phyloP scores from a whole-genome alignment of 2,113 vertebrate species.

The Calonectris borealis region DNA sequence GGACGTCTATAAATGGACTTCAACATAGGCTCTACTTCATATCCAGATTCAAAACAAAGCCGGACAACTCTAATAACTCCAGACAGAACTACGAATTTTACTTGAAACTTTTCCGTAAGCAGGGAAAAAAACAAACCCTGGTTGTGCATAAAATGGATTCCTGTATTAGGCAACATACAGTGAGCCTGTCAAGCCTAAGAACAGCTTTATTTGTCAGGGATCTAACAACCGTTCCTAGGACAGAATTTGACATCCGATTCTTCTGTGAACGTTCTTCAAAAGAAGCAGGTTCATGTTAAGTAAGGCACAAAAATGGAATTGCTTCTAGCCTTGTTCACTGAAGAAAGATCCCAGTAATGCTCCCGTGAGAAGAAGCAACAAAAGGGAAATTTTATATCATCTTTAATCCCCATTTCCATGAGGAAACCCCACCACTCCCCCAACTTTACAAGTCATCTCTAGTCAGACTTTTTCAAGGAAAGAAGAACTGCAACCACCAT shows the following conservation, averaged over 20 bases:
- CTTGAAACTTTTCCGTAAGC: neutral
- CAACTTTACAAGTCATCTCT: neutral
- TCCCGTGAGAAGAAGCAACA: neutral
- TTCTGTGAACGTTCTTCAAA: neutral
- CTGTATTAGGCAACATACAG: neutral
- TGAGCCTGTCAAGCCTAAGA: accelerated
- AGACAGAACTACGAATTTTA: neutral
- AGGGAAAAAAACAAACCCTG: neutral
- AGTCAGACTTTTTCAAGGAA: neutral
- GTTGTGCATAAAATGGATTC: neutral
- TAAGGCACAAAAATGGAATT: neutral
- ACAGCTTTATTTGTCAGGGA: neutral
- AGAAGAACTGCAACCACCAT: neutral
- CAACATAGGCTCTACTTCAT: neutral
- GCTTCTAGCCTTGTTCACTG: neutral
- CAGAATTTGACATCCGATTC: neutral
- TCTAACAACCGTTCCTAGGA: neutral
- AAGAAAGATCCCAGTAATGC: neutral
- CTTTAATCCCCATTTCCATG: neutral
- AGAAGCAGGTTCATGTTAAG: neutral
- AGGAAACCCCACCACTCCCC: neutral
- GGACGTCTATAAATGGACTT: neutral
- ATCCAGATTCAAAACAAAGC: neutral
- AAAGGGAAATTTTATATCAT: neutral
- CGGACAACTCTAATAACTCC: neutral